phyloP scores from a whole-genome alignment of 2,888 invertebrate genomes.

The Malacosoma neustria region DNA sequence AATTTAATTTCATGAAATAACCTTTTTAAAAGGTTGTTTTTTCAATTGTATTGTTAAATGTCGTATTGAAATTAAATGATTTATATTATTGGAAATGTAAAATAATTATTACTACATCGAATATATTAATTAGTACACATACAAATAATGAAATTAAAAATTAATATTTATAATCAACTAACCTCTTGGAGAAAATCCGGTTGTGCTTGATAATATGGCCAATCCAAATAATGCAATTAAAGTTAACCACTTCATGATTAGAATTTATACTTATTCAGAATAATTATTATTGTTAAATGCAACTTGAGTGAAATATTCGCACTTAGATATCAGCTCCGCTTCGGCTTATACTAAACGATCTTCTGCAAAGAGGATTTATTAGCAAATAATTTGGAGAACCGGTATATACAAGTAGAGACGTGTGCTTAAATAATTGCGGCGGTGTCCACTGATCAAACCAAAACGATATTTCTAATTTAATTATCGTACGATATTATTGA shows the following conservation, averaged over 20 bases:
- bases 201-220: slow-evolving; percentile 4
- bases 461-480: neutral
- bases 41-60: no score
- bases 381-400: neutral
- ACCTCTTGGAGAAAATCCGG: neutral
- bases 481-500: no score
- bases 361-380: neutral
- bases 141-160: no score
- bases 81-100: no score
- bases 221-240: slow-evolving; percentile 1
- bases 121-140: no score
- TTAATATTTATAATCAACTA: neutral
- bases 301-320: neutral
- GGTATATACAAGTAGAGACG: neutral
- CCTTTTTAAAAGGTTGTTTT: no score
- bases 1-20: no score
- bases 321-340: neutral
- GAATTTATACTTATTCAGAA: neutral
- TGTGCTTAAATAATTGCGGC: neutral
- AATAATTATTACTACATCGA: no score
- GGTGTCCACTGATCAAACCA: neutral
- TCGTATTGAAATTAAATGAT: no score
- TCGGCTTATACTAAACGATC: neutral
- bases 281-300: neutral
- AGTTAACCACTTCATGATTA: neutral